Conservation (phyloP, 2,888 invertebrate genomes). For the Athetis lepigone region DNA sequence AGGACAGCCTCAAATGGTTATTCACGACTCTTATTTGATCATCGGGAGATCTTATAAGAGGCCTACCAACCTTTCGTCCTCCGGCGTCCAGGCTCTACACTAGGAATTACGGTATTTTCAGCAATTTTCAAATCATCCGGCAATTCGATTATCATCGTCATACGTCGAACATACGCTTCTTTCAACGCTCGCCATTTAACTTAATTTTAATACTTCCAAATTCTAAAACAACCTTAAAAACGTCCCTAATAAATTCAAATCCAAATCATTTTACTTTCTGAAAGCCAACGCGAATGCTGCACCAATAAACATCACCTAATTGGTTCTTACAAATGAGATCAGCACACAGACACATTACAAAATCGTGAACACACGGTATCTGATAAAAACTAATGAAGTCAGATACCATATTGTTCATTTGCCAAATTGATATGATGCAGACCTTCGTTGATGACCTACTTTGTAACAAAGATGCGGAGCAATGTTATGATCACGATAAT, state of each 20-base stretch:
- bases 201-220: too few species aligned
- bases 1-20: too few species aligned
- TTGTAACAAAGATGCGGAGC: constrained; percentile 30
- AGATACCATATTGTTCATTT: constrained; percentile 47
- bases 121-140: too few species aligned
- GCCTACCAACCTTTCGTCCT: too few species aligned
- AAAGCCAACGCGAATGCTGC: constrained; percentile 11
- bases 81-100: too few species aligned
- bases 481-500: constrained; percentile 39
- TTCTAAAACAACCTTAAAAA: background rate
- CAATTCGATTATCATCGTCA: too few species aligned
- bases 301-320: constrained; percentile 34
- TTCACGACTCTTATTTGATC: too few species aligned
- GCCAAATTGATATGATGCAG: constrained; percentile 51
- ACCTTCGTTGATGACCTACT: constrained; percentile 54
- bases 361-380: constrained; percentile 58
- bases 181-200: too few species aligned
- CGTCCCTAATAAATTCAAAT: background rate
- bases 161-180: too few species aligned
- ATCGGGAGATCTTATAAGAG: too few species aligned
- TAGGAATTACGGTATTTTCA: too few species aligned
- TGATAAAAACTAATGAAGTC: constrained; percentile 59
- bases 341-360: constrained; percentile 47
- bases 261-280: background rate
- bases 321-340: constrained; percentile 46